Evolutionary conservation across 37 sponge, comb jelly and placozoan species (phyloP), one percentile per base, ranked within the genome.

Genomic region (Ianthella basta): DNA sequence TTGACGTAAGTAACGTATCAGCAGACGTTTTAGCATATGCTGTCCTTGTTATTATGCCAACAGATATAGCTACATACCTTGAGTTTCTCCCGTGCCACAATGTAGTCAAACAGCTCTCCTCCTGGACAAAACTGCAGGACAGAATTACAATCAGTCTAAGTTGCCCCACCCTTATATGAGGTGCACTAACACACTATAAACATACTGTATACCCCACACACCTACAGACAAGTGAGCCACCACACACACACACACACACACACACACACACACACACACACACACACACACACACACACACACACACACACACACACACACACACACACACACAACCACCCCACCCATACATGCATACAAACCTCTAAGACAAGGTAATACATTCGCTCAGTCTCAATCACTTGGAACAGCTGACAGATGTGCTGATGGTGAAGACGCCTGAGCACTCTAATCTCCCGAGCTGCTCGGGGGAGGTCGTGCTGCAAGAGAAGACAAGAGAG

Each of bases 31-130:
- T 12, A 4, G 13, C 21, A 6, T 14, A 72, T 66, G 24, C 23
- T n/a, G n/a, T n/a, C n/a, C n/a, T n/a, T n/a, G n/a, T n/a, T n/a
- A n/a, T n/a, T n/a, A n/a, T n/a, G n/a, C n/a, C n/a, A n/a, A n/a
- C n/a, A n/a, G n/a, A n/a, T n/a, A n/a, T n/a, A n/a, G n/a, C n/a
- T n/a, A 23, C 86, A 63, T 59, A 95, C 96, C 86, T 83, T 88
- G 6, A 97, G 89, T 55, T 88, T 74, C 60, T 97, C 95, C 35
- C 91, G 84, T 59, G 97, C 95, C 21, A 97, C 96, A 20, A 97
- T 97, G 93, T 97, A 97, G 86, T 97, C 97, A 68, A 97, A 97
- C 50, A 97, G 44, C 67, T 97, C 97, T 39, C 97, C 97, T 39
- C 97, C 97, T 55, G 97, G 89, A 63, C 94, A 95, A 55, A 87